Percentiles rank a stretch among this genome's conserved stretches.
Evolutionary conservation across 2,888 invertebrate genomes (phyloP).

Genomic region (Anoplius nigerrimus): DNA sequence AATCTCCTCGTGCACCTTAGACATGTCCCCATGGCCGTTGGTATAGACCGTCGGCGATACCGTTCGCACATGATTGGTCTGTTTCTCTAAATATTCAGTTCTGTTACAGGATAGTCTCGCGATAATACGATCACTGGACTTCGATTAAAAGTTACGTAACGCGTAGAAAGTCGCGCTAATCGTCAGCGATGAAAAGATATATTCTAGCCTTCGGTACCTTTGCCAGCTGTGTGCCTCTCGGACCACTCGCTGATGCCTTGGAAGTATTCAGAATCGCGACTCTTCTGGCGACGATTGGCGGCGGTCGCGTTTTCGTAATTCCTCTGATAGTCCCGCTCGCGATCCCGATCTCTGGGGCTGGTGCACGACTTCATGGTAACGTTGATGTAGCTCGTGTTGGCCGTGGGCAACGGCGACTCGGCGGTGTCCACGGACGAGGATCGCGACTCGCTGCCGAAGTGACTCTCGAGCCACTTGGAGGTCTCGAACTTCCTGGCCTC

Average conservation of each 20-base stretch:
- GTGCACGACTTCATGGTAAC: conserved; percentile 83
- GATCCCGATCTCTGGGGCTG: conserved; percentile 50
- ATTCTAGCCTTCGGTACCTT: conserved; percentile 32
- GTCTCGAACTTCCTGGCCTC: conserved; percentile 93
- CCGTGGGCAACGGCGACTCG: conserved; percentile 78
- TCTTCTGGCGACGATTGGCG: conserved; percentile 69
- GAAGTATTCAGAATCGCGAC: conserved; percentile 77
- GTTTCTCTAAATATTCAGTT: conserved; percentile 47
- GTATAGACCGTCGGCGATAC: conserved; percentile 58
- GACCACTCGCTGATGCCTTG: conserved; percentile 90
- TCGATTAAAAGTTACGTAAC: background rate
- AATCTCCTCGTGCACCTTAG: conserved; percentile 56
- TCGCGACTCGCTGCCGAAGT: conserved; percentile 91
- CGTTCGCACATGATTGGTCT: conserved; percentile 47
- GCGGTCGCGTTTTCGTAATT: conserved; percentile 42
- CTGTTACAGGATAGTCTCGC: no score
- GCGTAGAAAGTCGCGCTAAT: background rate
- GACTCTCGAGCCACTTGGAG: conserved; percentile 93
- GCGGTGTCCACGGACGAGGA: conserved; percentile 85
- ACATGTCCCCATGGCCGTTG: conserved; percentile 54
- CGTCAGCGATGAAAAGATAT: background rate
- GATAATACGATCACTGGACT: no score
- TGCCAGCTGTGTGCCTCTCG: conserved; percentile 76
- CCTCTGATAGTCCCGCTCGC: conserved; percentile 41
- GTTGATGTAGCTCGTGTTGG: conserved; percentile 85